Conservation (phyloP, 2,113 vertebrate genomes). For the Nyctibius bracteatus region DNA sequence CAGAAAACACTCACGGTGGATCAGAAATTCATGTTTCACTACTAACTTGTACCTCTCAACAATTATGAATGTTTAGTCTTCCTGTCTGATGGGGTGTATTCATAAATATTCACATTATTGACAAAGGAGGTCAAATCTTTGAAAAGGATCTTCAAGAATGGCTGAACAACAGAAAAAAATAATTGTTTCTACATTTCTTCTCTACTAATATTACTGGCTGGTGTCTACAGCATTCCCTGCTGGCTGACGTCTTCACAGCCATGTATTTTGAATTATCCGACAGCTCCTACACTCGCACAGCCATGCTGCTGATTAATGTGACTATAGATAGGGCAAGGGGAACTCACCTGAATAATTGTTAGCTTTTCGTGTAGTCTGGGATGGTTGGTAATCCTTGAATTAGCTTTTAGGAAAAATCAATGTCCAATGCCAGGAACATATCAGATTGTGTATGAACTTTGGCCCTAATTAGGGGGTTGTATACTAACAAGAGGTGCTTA, state of each 20-base stretch:
- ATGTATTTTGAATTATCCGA: not conserved
- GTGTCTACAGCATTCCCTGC: not conserved
- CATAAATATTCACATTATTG: not conserved
- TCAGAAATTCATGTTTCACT: not conserved
- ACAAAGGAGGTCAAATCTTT: not conserved
- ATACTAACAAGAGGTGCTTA: not conserved
- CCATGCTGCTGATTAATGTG: not conserved
- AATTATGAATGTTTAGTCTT: not conserved
- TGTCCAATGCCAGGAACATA: not conserved
- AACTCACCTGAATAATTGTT: not conserved
- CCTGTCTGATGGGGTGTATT: not conserved
- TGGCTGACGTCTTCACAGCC: not conserved
- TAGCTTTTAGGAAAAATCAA: not conserved
- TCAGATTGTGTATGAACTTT: not conserved
- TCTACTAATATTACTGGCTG: not conserved
- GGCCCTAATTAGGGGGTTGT: not conserved
- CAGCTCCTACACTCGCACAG: not conserved
- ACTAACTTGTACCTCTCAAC: not conserved
- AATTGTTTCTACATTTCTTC: not conserved
- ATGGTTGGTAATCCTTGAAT: not conserved
- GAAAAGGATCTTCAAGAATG: not conserved
- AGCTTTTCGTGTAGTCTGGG: not conserved
- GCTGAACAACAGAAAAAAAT: not conserved
- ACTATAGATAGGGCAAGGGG: not conserved
- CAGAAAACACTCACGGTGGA: not conserved